These are phyloP conservation scores for Erythrocercus mccallii DNA, from an alignment of 2,113 vertebrate genomes.

Conservation along the genomic window DNA sequence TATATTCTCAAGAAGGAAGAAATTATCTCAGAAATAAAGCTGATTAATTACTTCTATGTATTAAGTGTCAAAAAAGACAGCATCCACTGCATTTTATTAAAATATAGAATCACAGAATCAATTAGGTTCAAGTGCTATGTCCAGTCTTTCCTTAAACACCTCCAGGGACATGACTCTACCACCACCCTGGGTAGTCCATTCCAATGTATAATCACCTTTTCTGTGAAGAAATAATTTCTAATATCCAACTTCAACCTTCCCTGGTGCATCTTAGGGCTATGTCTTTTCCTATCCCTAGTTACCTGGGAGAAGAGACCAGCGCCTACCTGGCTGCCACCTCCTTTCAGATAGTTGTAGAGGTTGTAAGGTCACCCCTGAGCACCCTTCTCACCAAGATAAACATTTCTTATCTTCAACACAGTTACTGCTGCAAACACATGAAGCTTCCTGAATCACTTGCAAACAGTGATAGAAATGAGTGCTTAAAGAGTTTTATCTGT, in stretches of 20 bases:
- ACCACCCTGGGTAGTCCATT: not conserved
- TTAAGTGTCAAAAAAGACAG: not conserved
- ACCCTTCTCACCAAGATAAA: not conserved
- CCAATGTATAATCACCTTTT: not conserved
- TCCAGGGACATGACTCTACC: not conserved
- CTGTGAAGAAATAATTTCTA: not conserved
- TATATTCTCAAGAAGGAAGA: not conserved
- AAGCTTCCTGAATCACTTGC: not conserved
- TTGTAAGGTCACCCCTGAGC: accelerated
- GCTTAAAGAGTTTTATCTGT: not conserved
- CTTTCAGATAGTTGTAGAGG: not conserved
- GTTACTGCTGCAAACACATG: not conserved
- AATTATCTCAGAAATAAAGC: not conserved
- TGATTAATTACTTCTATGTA: not conserved
- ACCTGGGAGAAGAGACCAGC: not conserved
- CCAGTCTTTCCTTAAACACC: not conserved
- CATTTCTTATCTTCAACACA: not conserved
- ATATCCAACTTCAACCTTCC: not conserved
- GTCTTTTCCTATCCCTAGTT: not conserved
- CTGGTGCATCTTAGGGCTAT: not conserved
- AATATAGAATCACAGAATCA: not conserved
- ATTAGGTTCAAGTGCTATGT: not conserved
- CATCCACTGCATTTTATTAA: not conserved
- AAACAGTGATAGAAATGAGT: not conserved
- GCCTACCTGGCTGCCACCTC: not conserved